Evolutionary conservation across 2,888 invertebrate species (phyloP).

Genomic region (Stenchaetothrips biformis): DNA sequence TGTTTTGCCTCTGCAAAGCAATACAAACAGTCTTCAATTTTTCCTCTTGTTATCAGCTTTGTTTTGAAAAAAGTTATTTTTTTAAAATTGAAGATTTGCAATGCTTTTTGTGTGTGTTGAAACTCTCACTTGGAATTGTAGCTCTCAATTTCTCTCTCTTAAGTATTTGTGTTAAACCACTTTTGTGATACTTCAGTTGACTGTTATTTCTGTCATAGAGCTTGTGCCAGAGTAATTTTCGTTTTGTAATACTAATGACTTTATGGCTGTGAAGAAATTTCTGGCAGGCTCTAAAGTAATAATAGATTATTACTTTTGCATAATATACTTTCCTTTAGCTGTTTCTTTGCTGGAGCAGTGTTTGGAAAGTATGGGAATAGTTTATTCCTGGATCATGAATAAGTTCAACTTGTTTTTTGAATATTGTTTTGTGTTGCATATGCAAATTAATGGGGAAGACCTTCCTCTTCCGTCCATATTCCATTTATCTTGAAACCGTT

Average conservation of each 20-base stretch:
- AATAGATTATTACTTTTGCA: background rate
- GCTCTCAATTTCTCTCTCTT: background rate
- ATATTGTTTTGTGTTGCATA: background rate
- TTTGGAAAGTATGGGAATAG: background rate
- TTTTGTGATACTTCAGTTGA: background rate
- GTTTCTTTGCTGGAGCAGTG: background rate
- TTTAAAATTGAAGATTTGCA: too few relatives aligned
- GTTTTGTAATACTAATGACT: background rate
- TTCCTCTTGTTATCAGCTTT: too few relatives aligned
- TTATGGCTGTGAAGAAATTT: slow-evolving; percentile 3
- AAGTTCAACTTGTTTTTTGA: background rate
- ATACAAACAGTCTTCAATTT: too few relatives aligned
- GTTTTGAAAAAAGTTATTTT: too few relatives aligned
- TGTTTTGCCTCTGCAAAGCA: too few relatives aligned
- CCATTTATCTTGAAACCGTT: too few relatives aligned
- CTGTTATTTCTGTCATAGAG: background rate
- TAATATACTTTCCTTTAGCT: background rate
- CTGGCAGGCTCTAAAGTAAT: background rate
- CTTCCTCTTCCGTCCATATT: background rate
- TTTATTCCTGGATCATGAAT: background rate
- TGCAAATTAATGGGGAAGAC: background rate
- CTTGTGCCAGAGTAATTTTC: background rate
- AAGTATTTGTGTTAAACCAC: background rate
- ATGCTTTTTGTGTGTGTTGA: too few relatives aligned
- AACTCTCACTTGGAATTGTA: background rate